Conservation (phyloP, 2,888 invertebrate species). For the Hydraecia micacea region DNA sequence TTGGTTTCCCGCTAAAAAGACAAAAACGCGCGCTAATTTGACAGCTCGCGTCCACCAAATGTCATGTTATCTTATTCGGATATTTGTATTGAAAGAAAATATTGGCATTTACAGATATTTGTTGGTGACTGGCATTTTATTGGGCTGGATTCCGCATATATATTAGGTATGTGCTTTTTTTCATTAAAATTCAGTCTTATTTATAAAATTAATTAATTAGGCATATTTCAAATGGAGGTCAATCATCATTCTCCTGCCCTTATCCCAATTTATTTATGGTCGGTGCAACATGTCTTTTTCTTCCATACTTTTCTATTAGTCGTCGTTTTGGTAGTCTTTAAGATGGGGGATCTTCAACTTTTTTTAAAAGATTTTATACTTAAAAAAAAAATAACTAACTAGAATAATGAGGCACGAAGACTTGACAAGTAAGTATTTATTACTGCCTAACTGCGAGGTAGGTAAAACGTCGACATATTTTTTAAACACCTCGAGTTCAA, state of each 20-base stretch:
- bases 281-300: background rate
- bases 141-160: constrained; percentile 34
- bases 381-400: background rate
- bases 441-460: background rate
- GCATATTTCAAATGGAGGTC: background rate
- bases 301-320: background rate
- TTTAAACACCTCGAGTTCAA: background rate
- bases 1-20: constrained; percentile 54
- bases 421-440: background rate
- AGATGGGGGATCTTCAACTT: background rate
- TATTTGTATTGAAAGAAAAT: constrained; percentile 34
- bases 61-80: constrained; percentile 64
- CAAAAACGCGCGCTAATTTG: constrained; percentile 72
- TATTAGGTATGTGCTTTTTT: background rate
- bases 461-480: too few relatives aligned
- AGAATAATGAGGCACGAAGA: background rate
- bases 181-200: background rate
- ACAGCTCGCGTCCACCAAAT: constrained; percentile 79
- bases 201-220: background rate
- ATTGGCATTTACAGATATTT: constrained; percentile 10
- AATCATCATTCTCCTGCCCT: background rate
- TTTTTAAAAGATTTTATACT: background rate
- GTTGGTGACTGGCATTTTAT: background rate
- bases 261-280: background rate
- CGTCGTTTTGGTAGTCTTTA: background rate